Evolutionary conservation across 2,113 vertebrate genomes (phyloP).

Genomic region (Petrocephalus microphthalmus): DNA sequence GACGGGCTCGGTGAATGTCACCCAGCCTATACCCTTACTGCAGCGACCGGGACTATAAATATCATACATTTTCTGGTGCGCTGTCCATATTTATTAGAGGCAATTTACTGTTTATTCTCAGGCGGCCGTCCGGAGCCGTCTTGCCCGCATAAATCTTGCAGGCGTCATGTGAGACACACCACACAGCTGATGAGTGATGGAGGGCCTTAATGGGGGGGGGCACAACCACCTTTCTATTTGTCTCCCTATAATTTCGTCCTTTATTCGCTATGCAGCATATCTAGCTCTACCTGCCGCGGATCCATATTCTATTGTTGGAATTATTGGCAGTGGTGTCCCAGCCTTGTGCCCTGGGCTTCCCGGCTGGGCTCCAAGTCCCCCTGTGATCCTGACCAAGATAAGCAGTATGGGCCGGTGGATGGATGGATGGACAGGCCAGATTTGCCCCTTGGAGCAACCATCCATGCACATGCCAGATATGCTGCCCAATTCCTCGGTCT

Average conservation of each 20-base stretch:
- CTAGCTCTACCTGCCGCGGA: neutral
- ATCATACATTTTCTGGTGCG: constrained; percentile 47
- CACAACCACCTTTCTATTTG: neutral
- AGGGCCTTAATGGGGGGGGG: neutral
- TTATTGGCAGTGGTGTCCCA: neutral
- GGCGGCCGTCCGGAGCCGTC: constrained; percentile 38
- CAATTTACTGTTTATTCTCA: constrained; percentile 46
- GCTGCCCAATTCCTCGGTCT: neutral
- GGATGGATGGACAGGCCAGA: neutral
- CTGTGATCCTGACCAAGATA: neutral
- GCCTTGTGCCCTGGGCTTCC: neutral
- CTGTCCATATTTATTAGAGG: constrained; percentile 57
- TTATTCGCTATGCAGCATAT: neutral
- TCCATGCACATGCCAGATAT: neutral
- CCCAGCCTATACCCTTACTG: constrained; percentile 42
- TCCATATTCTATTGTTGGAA: neutral
- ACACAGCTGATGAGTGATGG: neutral
- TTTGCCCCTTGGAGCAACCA: neutral
- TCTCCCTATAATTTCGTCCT: neutral
- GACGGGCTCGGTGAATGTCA: constrained; percentile 52
- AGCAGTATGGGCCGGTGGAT: neutral
- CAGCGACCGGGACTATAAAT: constrained; percentile 39
- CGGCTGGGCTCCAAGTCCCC: neutral
- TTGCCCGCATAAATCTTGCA: constrained; percentile 25
- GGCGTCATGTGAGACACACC: neutral